phyloP scores from a whole-genome alignment of 2,888 invertebrate species.

The Diploptera punctata region DNA sequence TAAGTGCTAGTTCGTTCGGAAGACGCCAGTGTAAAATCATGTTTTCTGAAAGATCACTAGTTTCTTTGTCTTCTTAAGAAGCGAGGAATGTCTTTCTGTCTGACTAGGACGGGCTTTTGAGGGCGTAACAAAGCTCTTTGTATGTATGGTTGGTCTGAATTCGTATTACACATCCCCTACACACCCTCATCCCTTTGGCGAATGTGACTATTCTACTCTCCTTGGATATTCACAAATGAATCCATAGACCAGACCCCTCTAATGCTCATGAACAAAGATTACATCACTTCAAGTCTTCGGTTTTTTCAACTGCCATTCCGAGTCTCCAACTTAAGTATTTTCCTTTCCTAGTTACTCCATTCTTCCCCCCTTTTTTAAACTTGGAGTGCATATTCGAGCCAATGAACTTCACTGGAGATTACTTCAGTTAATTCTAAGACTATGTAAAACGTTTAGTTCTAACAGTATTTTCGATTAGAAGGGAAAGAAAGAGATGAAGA shows the following conservation, averaged over 20 bases:
- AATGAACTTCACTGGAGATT: background rate
- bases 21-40: too few relatives aligned
- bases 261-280: background rate
- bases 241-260: background rate
- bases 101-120: too few relatives aligned
- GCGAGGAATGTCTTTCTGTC: too few relatives aligned
- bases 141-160: background rate
- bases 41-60: too few relatives aligned
- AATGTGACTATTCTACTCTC: too few relatives aligned
- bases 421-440: too few relatives aligned
- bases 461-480: background rate
- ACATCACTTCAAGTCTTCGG: background rate
- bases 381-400: background rate
- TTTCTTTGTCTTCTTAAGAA: too few relatives aligned
- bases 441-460: background rate
- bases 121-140: background rate
- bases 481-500: background rate
- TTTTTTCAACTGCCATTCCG: background rate
- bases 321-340: background rate
- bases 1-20: too few relatives aligned
- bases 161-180: background rate
- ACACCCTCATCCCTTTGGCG: too few relatives aligned
- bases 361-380: background rate
- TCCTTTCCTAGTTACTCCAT: background rate
- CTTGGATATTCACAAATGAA: background rate